These are phyloP conservation scores for Rhagophthalmus giganteus DNA, from an alignment of 2,888 invertebrate species.

Conservation along the genomic window DNA sequence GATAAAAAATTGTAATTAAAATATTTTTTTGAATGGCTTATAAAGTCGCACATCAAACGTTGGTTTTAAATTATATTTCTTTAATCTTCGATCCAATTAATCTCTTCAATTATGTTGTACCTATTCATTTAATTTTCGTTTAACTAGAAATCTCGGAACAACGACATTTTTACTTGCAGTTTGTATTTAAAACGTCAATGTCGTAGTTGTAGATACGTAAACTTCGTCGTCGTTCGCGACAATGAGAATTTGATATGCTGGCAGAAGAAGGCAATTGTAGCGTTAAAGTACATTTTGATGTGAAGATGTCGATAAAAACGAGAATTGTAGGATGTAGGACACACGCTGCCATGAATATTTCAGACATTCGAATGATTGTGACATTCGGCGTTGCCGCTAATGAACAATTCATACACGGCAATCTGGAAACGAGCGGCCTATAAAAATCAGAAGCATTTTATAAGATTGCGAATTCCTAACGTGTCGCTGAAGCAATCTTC, in stretches of 20 bases:
- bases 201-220: constrained; percentile 7
- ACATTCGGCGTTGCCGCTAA: constrained; percentile 34
- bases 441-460: constrained; percentile 34
- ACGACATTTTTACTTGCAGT: neutral
- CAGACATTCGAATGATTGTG: constrained; percentile 31
- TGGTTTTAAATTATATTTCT: neutral
- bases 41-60: constrained; percentile 2
- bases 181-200: neutral
- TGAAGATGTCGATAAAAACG: constrained; percentile 24
- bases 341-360: constrained; percentile 41
- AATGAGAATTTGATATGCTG: constrained; percentile 17
- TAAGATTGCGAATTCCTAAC: constrained; percentile 34
- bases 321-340: constrained; percentile 25
- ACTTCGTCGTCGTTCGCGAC: constrained; percentile 10
- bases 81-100: no score
- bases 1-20: constrained; percentile 16
- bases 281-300: constrained; percentile 19
- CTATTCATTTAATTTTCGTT: neutral
- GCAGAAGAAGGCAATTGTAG: constrained; percentile 17
- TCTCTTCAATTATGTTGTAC: no score
- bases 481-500: constrained; percentile 34
- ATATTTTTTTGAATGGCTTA: constrained; percentile 18
- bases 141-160: neutral
- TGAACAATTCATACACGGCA: constrained; percentile 43
- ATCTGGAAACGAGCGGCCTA: constrained; percentile 31